Evolutionary conservation across 2,888 invertebrate species (phyloP).

Genomic region (Chironomus tentans): DNA sequence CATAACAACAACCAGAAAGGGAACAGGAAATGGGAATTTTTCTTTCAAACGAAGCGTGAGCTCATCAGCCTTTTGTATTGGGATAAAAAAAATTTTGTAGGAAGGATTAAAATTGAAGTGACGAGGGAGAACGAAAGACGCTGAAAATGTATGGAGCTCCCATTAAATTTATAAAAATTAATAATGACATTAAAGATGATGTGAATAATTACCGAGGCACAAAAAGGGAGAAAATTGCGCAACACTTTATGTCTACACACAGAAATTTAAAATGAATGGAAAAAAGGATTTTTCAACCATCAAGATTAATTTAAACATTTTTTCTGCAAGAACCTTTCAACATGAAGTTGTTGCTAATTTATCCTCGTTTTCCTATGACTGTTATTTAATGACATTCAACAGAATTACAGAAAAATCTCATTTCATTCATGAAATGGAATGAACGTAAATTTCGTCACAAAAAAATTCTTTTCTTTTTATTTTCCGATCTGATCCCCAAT

Average conservation of each 20-base stretch:
- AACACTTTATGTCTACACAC: no score
- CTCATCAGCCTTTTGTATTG: not conserved
- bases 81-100: no score
- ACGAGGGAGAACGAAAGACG: no score
- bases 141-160: no score
- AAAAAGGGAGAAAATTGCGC: not conserved
- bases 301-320: constrained; percentile 16
- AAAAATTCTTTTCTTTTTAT: not conserved
- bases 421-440: no score
- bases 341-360: constrained; percentile 17
- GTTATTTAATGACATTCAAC: not conserved
- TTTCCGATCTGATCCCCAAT: not conserved
- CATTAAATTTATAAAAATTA: constrained; percentile 5
- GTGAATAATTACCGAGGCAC: constrained; percentile 17
- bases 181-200: constrained; percentile 26
- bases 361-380: not conserved
- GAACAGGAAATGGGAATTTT: constrained; percentile 19
- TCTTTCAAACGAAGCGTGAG: not conserved
- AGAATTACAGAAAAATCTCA: no score
- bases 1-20: not conserved
- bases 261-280: not conserved
- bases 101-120: no score
- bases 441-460: not conserved
- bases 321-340: not conserved
- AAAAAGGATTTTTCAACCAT: constrained; percentile 13